A percentile compares a stretch with the other conserved stretches of the same genome.
Evolutionary conservation across 2,888 invertebrate genomes (phyloP).

Genomic region (Gastrophysa polygoni): DNA sequence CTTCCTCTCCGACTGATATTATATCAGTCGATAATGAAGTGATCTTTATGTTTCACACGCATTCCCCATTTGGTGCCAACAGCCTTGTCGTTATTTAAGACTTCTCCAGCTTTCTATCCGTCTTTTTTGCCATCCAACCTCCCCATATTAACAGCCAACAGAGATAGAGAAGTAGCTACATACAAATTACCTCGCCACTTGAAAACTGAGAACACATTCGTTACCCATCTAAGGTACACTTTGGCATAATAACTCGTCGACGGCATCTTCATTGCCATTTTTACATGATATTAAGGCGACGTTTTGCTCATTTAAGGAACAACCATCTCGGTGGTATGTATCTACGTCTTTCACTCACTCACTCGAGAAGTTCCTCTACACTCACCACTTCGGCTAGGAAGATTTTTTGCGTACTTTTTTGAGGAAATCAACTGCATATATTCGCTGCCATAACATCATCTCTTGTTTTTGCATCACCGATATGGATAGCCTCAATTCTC

Average conservation of each 20-base stretch:
- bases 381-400: too few species aligned
- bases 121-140: slow-evolving; percentile 39
- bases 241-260: slow-evolving; percentile 43
- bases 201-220: slow-evolving; percentile 39
- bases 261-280: slow-evolving; percentile 48
- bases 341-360: too few species aligned
- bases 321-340: slow-evolving; percentile 39
- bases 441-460: slow-evolving; percentile 38
- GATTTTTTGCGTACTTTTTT: slow-evolving; percentile 36
- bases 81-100: slow-evolving; percentile 44
- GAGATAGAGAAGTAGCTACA: slow-evolving; percentile 42
- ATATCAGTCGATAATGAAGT: slow-evolving; percentile 40
- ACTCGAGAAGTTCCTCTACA: too few species aligned
- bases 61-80: slow-evolving; percentile 44
- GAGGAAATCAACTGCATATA: slow-evolving; percentile 34
- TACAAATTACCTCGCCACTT: slow-evolving; percentile 45
- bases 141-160: slow-evolving; percentile 42
- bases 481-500: background rate
- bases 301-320: slow-evolving; percentile 41
- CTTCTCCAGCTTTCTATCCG: slow-evolving; percentile 34
- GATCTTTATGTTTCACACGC: slow-evolving; percentile 44
- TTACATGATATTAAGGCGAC: slow-evolving; percentile 45
- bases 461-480: slow-evolving; percentile 30
- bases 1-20: slow-evolving; percentile 21
- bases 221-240: slow-evolving; percentile 40